Evolutionary conservation across 2,888 invertebrate genomes (phyloP), one percentile per base, ranked within the genome.

Genomic region (Acleris literana): DNA sequence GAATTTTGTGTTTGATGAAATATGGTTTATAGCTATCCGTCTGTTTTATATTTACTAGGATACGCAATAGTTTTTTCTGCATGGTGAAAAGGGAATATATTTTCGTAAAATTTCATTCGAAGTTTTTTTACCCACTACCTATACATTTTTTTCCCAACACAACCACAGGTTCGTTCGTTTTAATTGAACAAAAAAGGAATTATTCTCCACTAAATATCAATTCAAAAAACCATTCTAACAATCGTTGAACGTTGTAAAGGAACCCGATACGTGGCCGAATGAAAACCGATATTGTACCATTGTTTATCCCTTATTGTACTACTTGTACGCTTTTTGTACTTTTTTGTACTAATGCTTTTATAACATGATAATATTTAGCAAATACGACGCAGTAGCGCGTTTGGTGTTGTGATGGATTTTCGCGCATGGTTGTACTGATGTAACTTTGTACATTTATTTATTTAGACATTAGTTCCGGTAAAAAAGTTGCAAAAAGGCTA

Each of bases 311-410:
- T n/a, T 59, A 63, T 67, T 64, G 33, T 56, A 63, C 52, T 56
- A 39, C 62, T 66, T 57, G 61, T 62, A 33, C 52, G 62, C 39
- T 57, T 66, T 66, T 66, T 66, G 62, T 52, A 52, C 57, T 53
- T 70, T 70, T 67, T 59, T 59, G 22, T 68, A 62, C 20, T 67
- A 53, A 63, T 46, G 20, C 57, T 66, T 71, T 72, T 69, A 68
- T 67, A 67, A 71, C 74, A 71, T 70, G 68, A 75, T 74, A 79
- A 79, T 82, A 77, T 82, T 82, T 80, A 74, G 82, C 80, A 76
- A 82, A 78, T 77, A 74, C 71, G 71, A 79, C 71, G 74, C 77
- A 81, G 69, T 68, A 69, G 70, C 13, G 69, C 80, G 79, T 54
- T 60, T 55, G 53, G 20, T 68, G 49, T 54, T 58, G 53, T 59